Conservation (phyloP, 1,140 invertebrate species). For the Ostrea denselamellosa region DNA sequence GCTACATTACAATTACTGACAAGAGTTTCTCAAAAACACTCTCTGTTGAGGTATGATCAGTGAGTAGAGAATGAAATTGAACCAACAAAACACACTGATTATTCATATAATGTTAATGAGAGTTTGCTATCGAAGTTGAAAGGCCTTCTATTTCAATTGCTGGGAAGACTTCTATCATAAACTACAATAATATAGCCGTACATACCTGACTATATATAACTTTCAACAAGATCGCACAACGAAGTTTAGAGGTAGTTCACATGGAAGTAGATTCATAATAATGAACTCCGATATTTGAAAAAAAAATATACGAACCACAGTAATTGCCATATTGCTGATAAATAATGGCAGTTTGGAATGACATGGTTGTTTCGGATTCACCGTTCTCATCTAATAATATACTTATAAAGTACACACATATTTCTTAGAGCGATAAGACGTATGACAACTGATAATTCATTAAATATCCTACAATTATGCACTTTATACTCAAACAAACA, state of each 20-base stretch:
- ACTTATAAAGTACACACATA: background rate
- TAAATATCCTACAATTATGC: background rate
- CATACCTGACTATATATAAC: no score
- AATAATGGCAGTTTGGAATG: background rate
- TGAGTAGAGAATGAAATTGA: background rate
- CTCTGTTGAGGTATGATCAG: background rate
- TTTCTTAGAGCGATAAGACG: background rate
- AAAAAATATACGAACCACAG: background rate
- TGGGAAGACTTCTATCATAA: background rate
- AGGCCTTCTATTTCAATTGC: background rate
- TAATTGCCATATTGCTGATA: background rate
- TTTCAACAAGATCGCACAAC: constrained; percentile 18
- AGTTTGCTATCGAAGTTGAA: background rate
- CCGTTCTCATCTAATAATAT: background rate
- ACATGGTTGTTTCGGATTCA: background rate
- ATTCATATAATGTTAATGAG: background rate
- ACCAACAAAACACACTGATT: background rate
- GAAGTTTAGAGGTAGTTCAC: background rate
- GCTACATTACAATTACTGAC: no score
- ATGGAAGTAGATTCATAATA: background rate
- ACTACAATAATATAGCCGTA: no score
- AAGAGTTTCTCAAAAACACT: no score
- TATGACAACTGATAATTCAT: background rate
- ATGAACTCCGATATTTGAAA: background rate
- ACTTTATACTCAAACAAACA: background rate